Base-by-base conservation (phyloP, 2,888 invertebrate genomes). In the Graphium colonna region DNA sequence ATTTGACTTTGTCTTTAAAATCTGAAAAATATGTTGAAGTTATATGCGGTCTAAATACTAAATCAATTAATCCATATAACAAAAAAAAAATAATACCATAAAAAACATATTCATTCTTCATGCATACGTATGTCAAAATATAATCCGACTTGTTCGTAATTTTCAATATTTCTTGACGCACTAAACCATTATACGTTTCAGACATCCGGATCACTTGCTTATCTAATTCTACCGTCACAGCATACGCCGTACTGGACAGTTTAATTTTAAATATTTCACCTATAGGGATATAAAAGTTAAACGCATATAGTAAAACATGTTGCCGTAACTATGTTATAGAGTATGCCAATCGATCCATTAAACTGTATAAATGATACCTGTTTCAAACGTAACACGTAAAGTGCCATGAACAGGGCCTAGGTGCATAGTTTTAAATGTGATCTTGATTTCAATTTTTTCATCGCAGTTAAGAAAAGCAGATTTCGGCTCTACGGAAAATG, bases 141-240 rank as follows among this genome's bases (percentile, higher is more conserved):
- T 91, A 86, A 21, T 90, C 71, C 10, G 92, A 92, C 56, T 87
- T 87, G 65, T 93, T 93, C 12, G 71, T 71, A 43, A 93, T 79
- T 59, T 86, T 88, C 16, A 92, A 70, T 0, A 73, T 77, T 58
- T 84, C 81, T 51, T 91, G 87, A 10, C 89, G 84, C 44, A 88
- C 84, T 74, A 93, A 79, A 3, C 91, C 91, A 51, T 92, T 86
- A 62, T 84, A 93, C 0, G 93, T 92, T 42, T 92, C 91, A 2
- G 84, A 76, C 63, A 94, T 91, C 57, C 83, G 65, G 1, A 93
- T 71, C 0, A 78, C 75, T 38, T 83, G 70, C 52, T 87, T 88
- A 51, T 92, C 90, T 10, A 93, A 63, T 50, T 79, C 73, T 43
- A 93, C 73, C 21, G 75, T 79, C 1, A 90, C 90, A 41, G 82